Conservation (phyloP, 2,888 invertebrate genomes). For the Drosophila melanosoma region DNA sequence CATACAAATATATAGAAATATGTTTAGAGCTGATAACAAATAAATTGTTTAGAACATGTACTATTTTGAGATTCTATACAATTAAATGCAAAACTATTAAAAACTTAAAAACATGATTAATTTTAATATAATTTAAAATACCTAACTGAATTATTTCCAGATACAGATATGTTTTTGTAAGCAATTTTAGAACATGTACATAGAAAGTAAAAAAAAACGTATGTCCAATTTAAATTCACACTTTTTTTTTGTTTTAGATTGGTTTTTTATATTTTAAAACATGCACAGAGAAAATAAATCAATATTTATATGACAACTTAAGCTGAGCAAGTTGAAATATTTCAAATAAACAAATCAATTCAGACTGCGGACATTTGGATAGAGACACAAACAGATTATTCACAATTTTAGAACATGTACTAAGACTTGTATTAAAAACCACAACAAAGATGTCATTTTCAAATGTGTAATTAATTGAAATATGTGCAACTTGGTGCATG, state of each 20-base stretch:
- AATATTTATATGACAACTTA: not conserved
- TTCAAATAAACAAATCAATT: not conserved
- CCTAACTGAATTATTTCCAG: not conserved
- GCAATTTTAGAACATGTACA: not conserved
- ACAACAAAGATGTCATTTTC: not conserved
- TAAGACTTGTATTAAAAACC: not conserved
- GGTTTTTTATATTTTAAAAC: not conserved
- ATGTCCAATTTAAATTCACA: not conserved
- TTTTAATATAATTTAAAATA: not conserved
- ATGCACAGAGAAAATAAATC: not conserved
- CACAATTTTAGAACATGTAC: not conserved
- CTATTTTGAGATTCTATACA: not conserved
- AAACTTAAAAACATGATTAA: not conserved
- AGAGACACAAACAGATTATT: not conserved
- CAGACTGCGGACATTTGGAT: not conserved
- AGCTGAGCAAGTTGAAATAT: not conserved
- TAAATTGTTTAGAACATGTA: not conserved
- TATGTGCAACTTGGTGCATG: slow-evolving; percentile 1
- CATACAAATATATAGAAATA: not conserved
- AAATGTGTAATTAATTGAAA: not conserved
- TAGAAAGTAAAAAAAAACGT: not conserved
- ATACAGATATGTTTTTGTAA: too few species aligned
- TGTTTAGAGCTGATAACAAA: not conserved
- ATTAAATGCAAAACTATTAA: not conserved
- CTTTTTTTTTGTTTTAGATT: not conserved